Base-by-base conservation (phyloP, 2,113 vertebrate species). In the Coreoperca whiteheadi region DNA sequence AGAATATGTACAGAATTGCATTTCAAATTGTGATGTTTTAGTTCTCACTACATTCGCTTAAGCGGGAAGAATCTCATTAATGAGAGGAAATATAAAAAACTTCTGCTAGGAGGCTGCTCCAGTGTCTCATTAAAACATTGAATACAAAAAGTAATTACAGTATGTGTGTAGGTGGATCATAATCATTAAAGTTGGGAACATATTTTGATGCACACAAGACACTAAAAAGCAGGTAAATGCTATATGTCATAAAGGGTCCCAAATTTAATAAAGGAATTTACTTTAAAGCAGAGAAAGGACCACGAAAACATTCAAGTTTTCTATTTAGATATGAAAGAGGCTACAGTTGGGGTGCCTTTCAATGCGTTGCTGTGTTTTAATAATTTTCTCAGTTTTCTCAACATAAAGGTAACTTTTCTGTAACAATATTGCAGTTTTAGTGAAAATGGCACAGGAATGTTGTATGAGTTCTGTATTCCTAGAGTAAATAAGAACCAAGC, bases 81-180 rank as follows among this genome's bases (percentile, higher is more conserved):
- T 46, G 37, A 34, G 4, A 61, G 25, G 10, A 18, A 41, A 50
- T 50, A 50, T n/a, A 64, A 70, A 43, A 59, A 53, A 64, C 21
- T 60, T 8, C 18, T 50, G 25, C 65, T 63, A 21, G 1, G 11
- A 61, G 28, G 63, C 74, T 48, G 67, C 81, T 86, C 74, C 46
- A 67, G 63, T 72, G 67, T 79, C 67, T 53, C 46, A 9, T 80
- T 76, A 61, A 77, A 81, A 79, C 53, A 75, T 23, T 79, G 34
- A 77, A 84, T 83, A 85, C 56, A 84, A 82, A 83, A 87, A 84
- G 84, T 74, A 84, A 91, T 88, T 83, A 84, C 79, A 72, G 72
- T 61, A 80, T 50, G 59, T 69, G 80, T 53, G 79, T 82, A 53
- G 67, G 85, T 71, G 80, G 81, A 83, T 81, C 48, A 46, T 56